Evolutionary conservation across 2,113 vertebrate genomes (phyloP), one percentile per base, ranked within the genome.

Genomic region (Budorcas taxicolor): DNA sequence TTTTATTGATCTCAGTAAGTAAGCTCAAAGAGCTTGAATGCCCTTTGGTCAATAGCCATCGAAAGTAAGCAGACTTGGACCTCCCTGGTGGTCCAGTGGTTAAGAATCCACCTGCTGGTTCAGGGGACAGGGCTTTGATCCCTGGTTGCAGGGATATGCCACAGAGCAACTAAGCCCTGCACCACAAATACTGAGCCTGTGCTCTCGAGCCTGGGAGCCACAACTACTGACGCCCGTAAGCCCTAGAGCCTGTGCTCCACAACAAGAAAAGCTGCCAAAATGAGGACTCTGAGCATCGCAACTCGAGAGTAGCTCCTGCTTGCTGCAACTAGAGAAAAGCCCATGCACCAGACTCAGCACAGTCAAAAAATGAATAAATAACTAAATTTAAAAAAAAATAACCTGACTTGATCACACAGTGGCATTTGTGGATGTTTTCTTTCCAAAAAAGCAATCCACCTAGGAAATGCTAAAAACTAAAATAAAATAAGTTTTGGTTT

Each of bases 401-500:
- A 97, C 81, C 95, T 92, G 92, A 3, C 1, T 47, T 97, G 93
- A 85, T 87, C 31, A 23, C 94, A 94, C 27, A 87, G 6, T 2
- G 27, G 2, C 94, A 91, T 97, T 95, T 97, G 92, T 60, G 86
- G 97, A 57, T 21, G 81, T 97, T 96, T 98, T 76, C 92, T 98
- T 98, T 98, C 47, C 97, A 90, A 98, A 98, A 98, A 94, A 76
- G 84, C 96, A 97, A 96, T 98, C 97, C 95, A 98, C 92, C 94
- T 96, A 96, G 96, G 98, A 98, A 98, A 97, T 97, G 96, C 80
- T 96, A 94, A 97, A 97, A 91, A 98, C 98, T 94, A 94, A 94
- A 97, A 96, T 96, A 91, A 97, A 98, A 95, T 91, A 98, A 98
- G 97, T 98, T 98, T 98, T 97, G 96, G 95, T 98, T 99, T 99